Evolutionary conservation across 2,113 vertebrate genomes (phyloP).

Genomic region (Bothrops jararaca): DNA sequence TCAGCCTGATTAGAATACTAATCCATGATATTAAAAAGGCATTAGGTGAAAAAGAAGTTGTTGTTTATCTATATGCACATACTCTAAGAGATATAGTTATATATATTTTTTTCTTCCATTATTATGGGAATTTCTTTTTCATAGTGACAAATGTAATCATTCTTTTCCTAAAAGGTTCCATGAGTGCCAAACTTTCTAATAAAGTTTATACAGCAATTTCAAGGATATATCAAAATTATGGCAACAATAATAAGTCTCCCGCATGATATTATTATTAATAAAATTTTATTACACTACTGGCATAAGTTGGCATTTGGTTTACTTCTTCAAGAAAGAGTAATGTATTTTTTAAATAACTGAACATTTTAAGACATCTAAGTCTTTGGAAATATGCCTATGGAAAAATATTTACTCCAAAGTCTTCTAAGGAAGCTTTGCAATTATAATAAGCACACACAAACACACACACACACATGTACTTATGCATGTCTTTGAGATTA

Average conservation of each 20-base stretch:
- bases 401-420: conserved; percentile 3
- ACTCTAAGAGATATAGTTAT: neutral
- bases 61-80: neutral
- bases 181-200: conserved; percentile 35
- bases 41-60: neutral
- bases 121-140: conserved; percentile 5
- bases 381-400: conserved; percentile 26
- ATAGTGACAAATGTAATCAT: conserved; percentile 35
- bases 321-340: conserved; percentile 32
- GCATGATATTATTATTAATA: conserved; percentile 25
- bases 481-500: conserved; percentile 43
- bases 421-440: conserved; percentile 27
- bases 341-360: conserved; percentile 20
- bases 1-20: neutral
- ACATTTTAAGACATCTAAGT: conserved; percentile 39
- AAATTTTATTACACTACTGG: conserved; percentile 52
- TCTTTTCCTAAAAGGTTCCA: conserved; percentile 41
- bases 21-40: neutral
- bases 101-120: conserved; percentile 10
- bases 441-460: neutral
- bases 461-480: neutral
- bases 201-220: conserved; percentile 28
- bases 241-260: conserved; percentile 43
- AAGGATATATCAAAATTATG: conserved; percentile 51
- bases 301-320: conserved; percentile 31